Evolutionary conservation across 2,888 invertebrate species (phyloP).

Genomic region (Hirtodrosophila alboralis): DNA sequence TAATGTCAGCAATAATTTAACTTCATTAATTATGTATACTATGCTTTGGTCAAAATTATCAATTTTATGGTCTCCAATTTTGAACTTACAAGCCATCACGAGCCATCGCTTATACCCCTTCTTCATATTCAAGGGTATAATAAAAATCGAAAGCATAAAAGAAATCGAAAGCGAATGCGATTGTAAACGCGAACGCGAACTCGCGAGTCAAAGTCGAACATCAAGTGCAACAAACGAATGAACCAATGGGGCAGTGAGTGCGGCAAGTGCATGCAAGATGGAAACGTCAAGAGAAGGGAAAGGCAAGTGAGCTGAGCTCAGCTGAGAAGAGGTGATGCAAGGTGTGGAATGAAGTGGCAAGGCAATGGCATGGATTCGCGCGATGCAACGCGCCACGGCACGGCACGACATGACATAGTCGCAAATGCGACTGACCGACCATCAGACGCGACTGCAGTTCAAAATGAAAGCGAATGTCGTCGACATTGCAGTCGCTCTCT

Average conservation of each 20-base stretch:
- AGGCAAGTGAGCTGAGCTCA: neutral
- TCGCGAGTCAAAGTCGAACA: constrained; percentile 35
- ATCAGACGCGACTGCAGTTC: constrained; percentile 51
- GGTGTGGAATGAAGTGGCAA: constrained; percentile 54
- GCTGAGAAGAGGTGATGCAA: constrained; percentile 1
- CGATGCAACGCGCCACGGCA: constrained; percentile 35
- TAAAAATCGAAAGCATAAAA: constrained; percentile 74
- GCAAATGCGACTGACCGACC: constrained; percentile 65
- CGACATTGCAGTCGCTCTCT: constrained; percentile 40
- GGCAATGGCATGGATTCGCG: constrained; percentile 50
- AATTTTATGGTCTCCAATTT: neutral
- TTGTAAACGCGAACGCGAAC: constrained; percentile 32
- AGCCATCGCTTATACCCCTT: constrained; percentile 23
- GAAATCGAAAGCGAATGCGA: constrained; percentile 76
- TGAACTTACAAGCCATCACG: constrained; percentile 1
- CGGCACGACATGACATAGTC: constrained; percentile 56
- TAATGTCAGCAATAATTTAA: too few species aligned
- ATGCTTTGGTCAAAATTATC: too few species aligned
- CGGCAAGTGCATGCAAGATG: constrained; percentile 45
- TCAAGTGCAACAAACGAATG: constrained; percentile 76
- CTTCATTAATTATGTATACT: too few species aligned
- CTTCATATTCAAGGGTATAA: constrained; percentile 64
- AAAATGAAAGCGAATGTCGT: constrained; percentile 77
- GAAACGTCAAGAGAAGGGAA: constrained; percentile 3
- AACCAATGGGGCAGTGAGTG: constrained; percentile 43